Evolutionary conservation across 2,113 vertebrate species (phyloP).

Genomic region (Tautogolabrus adspersus): DNA sequence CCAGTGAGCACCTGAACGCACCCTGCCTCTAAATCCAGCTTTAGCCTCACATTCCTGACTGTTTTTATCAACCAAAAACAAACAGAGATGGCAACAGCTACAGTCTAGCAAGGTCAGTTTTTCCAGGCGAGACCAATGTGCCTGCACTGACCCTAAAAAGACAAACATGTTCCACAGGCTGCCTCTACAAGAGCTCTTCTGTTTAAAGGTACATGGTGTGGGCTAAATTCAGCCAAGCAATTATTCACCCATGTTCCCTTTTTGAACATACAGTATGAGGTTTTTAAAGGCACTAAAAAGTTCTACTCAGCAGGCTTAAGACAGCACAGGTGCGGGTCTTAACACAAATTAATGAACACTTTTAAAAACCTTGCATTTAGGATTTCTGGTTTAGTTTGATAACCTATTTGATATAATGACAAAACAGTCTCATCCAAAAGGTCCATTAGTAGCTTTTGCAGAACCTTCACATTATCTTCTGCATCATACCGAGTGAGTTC

Average conservation of each 20-base stretch:
- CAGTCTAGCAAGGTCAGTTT: slow-evolving; percentile 47
- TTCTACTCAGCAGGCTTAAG: background rate
- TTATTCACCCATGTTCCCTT: background rate
- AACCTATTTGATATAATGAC: too few relatives aligned
- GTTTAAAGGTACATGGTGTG: slow-evolving; percentile 3
- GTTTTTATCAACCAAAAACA: slow-evolving; percentile 72
- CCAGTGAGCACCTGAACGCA: slow-evolving; percentile 13
- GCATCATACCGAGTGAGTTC: too few relatives aligned
- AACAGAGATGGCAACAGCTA: slow-evolving; percentile 57
- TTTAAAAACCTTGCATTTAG: background rate
- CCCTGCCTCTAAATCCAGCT: slow-evolving; percentile 36
- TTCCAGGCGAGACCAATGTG: slow-evolving; percentile 17
- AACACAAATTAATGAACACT: background rate
- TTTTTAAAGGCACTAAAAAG: background rate
- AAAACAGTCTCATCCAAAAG: too few relatives aligned
- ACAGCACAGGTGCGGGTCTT: background rate
- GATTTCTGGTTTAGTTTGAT: too few relatives aligned
- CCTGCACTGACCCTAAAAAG: background rate
- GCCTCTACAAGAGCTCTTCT: slow-evolving; percentile 10
- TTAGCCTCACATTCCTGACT: slow-evolving; percentile 68
- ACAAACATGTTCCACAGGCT: background rate
- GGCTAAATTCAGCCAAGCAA: background rate
- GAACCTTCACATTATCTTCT: too few relatives aligned
- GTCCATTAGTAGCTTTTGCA: too few relatives aligned
- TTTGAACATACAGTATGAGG: background rate